Percentiles rank a stretch among this genome's conserved stretches.
These are phyloP conservation scores for Sebastes nivosus DNA, from an alignment of 2,797 vertebrate genomes.

Conservation along the genomic window DNA sequence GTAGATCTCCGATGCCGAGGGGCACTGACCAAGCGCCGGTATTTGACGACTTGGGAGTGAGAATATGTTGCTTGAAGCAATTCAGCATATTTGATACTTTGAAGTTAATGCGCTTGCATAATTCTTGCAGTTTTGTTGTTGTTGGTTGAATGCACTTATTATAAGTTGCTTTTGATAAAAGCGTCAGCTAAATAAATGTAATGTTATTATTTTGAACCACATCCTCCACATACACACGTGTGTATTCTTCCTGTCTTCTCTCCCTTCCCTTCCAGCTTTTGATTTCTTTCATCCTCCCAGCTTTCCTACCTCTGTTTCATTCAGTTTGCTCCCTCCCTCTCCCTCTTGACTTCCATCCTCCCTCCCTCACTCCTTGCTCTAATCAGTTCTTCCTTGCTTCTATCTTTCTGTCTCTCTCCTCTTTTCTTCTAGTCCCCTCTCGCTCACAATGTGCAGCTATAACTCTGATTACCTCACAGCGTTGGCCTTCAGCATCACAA, in stretches of 20 bases:
- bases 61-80: no score
- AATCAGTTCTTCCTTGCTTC: not conserved
- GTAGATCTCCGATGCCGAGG: no score
- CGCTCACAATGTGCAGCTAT: not conserved
- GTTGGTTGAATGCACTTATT: not conserved
- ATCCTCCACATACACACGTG: not conserved
- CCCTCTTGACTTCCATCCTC: not conserved
- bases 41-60: no score
- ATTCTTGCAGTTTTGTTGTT: not conserved
- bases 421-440: not conserved
- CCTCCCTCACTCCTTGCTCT: not conserved
- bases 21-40: no score
- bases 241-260: not conserved
- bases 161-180: not conserved
- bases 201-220: not conserved
- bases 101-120: not conserved
- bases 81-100: not conserved
- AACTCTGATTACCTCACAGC: constrained; percentile 43
- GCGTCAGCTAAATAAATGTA: not conserved
- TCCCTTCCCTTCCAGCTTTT: not conserved
- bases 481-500: constrained; percentile 23
- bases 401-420: not conserved
- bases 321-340: not conserved
- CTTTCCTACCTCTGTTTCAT: not conserved
- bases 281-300: not conserved